Evolutionary conservation across 2,797 vertebrate genomes (phyloP).

Genomic region (Tiaroga cobitis): DNA sequence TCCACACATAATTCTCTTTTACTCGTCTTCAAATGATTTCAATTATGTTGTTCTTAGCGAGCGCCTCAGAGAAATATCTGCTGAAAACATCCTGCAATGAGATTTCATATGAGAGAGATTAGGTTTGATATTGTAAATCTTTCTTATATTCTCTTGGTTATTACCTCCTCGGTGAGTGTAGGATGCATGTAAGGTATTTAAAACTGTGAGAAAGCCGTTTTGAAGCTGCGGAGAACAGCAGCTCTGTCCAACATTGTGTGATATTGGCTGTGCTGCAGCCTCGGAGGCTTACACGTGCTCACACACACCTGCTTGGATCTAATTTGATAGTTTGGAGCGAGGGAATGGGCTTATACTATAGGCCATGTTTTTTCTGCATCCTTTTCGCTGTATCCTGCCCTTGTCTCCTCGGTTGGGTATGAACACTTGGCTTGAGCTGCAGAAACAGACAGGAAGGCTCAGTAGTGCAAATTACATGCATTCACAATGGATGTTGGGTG

Average conservation of each 20-base stretch:
- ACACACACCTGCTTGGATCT: slow-evolving; percentile 28
- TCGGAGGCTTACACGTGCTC: slow-evolving; percentile 13
- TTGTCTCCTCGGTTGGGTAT: slow-evolving; percentile 19
- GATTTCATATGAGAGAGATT: slow-evolving; percentile 22
- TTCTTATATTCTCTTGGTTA: slow-evolving; percentile 27
- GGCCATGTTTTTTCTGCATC: slow-evolving; percentile 18
- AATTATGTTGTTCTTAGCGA: background rate
- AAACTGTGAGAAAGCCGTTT: slow-evolving; percentile 31
- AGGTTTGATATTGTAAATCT: slow-evolving; percentile 21
- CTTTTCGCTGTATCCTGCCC: slow-evolving; percentile 12
- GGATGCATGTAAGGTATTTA: slow-evolving; percentile 45
- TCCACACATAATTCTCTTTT: background rate
- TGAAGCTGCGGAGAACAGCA: slow-evolving; percentile 38
- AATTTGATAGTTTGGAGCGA: slow-evolving; percentile 33
- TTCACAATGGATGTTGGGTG: slow-evolving; percentile 48
- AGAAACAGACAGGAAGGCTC: slow-evolving; percentile 43
- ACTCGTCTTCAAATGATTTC: slow-evolving; percentile 11
- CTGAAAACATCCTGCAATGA: slow-evolving; percentile 17
- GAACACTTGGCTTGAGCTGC: slow-evolving; percentile 39
- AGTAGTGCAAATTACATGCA: slow-evolving; percentile 55
- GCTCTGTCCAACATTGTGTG: slow-evolving; percentile 54
- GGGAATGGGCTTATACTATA: slow-evolving; percentile 18
- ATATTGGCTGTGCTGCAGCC: slow-evolving; percentile 49
- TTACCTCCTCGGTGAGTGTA: slow-evolving; percentile 23
- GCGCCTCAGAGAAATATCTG: background rate